These are phyloP conservation scores for Octonoba sinensis DNA, from an alignment of 2,888 invertebrate species.

Conservation along the genomic window DNA sequence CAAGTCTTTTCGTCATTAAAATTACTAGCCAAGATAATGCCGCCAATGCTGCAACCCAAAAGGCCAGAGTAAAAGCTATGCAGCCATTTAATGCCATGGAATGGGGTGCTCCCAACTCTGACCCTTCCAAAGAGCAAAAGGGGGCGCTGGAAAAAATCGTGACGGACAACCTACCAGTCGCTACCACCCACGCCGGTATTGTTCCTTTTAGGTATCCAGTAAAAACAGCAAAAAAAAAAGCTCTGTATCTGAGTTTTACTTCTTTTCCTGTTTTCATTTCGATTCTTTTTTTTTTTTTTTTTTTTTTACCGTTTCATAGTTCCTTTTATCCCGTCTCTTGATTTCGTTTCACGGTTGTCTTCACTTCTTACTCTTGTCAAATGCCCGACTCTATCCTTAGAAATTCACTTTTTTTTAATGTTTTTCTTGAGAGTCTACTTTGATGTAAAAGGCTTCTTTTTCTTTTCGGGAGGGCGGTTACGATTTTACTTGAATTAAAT, in stretches of 20 bases:
- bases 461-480: too few relatives aligned
- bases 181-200: constrained; percentile 45
- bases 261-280: too few relatives aligned
- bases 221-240: constrained; percentile 14
- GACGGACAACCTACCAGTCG: constrained; percentile 29
- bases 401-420: constrained; percentile 5
- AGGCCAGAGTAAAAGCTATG: not conserved
- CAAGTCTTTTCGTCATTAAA: too few relatives aligned
- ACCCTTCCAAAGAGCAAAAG: constrained; percentile 13
- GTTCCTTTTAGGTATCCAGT: constrained; percentile 6
- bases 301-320: constrained; percentile 38
- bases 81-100: constrained; percentile 20
- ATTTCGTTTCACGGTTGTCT: constrained; percentile 59
- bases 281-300: constrained; percentile 9
- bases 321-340: constrained; percentile 40
- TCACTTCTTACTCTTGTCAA: constrained; percentile 25
- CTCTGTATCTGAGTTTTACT: constrained; percentile 17
- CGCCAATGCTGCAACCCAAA: constrained; percentile 7
- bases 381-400: constrained; percentile 13
- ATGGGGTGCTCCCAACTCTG: constrained; percentile 25
- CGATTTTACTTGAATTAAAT: too few relatives aligned
- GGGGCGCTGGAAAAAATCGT: constrained; percentile 27
- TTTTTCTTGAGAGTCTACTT: not conserved
- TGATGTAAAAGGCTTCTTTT: too few relatives aligned
- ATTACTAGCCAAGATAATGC: not conserved